Percentiles rank a stretch among this genome's conserved stretches.
These are phyloP conservation scores for Andricus curvator DNA, from an alignment of 2,888 invertebrate genomes.

Conservation along the genomic window DNA sequence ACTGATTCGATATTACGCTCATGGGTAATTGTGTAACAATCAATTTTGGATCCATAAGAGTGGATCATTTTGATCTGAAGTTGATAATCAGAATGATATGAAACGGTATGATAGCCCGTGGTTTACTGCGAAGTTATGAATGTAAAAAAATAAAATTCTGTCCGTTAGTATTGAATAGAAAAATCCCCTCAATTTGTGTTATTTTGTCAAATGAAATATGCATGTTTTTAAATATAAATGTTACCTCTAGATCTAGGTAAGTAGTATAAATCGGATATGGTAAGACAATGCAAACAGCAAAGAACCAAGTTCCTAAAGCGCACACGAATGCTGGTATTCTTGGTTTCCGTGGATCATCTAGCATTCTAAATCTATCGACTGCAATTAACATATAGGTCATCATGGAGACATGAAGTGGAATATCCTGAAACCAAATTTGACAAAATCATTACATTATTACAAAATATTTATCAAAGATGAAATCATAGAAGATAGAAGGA, in stretches of 20 bases:
- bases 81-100: too few species aligned
- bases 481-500: background rate
- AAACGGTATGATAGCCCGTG: too few species aligned
- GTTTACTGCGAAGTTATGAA: too few species aligned
- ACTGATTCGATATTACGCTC: too few species aligned
- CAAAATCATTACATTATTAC: too few species aligned
- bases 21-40: too few species aligned
- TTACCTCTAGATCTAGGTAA: constrained; percentile 84
- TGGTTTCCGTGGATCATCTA: constrained; percentile 83
- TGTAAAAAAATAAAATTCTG: too few species aligned
- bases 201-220: too few species aligned
- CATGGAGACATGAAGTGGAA: constrained; percentile 85
- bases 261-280: constrained; percentile 87
- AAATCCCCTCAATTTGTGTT: too few species aligned
- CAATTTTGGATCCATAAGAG: too few species aligned
- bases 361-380: constrained; percentile 84
- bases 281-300: constrained; percentile 85
- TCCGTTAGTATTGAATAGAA: too few species aligned
- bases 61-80: too few species aligned
- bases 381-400: constrained; percentile 85
- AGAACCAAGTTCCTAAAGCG: constrained; percentile 85
- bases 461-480: background rate
- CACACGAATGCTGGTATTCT: constrained; percentile 85
- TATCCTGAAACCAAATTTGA: constrained; percentile 80
- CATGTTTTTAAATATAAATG: background rate